These are phyloP conservation scores for Anastatus disparis DNA, from an alignment of 1,140 invertebrate genomes.

Conservation along the genomic window DNA sequence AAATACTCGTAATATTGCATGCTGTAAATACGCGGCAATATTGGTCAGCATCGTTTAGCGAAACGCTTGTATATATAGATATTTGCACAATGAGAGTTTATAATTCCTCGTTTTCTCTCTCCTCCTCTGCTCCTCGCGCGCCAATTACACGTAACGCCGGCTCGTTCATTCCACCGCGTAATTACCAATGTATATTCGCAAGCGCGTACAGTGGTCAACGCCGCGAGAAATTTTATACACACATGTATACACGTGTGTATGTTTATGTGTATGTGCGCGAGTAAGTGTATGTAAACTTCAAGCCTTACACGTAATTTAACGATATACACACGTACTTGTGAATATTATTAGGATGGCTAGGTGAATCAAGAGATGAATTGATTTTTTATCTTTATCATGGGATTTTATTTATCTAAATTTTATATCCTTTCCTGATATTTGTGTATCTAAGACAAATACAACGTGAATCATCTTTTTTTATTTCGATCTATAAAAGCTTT, in stretches of 20 bases:
- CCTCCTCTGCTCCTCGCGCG: background rate
- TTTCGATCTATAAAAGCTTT: too few species aligned
- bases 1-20: too few species aligned
- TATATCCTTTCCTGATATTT: too few species aligned
- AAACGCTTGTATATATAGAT: too few species aligned
- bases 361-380: too few species aligned
- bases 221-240: background rate
- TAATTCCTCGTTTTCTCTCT: too few species aligned
- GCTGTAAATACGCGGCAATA: background rate
- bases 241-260: too few species aligned
- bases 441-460: too few species aligned
- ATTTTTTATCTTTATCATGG: too few species aligned
- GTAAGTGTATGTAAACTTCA: too few species aligned
- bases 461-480: too few species aligned
- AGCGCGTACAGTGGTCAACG: background rate
- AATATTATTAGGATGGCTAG: background rate
- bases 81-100: slow-evolving; percentile 27
- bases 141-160: slow-evolving; percentile 31
- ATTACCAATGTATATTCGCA: slow-evolving; percentile 35
- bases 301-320: slow-evolving; percentile 25
- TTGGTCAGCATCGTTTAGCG: background rate
- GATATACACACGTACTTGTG: background rate
- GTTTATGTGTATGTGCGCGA: background rate
- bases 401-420: too few species aligned
- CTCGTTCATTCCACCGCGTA: slow-evolving; percentile 29